Evolutionary conservation across 2,888 invertebrate genomes (phyloP), one percentile per base, ranked within the genome.

Genomic region (Andrena fulva): DNA sequence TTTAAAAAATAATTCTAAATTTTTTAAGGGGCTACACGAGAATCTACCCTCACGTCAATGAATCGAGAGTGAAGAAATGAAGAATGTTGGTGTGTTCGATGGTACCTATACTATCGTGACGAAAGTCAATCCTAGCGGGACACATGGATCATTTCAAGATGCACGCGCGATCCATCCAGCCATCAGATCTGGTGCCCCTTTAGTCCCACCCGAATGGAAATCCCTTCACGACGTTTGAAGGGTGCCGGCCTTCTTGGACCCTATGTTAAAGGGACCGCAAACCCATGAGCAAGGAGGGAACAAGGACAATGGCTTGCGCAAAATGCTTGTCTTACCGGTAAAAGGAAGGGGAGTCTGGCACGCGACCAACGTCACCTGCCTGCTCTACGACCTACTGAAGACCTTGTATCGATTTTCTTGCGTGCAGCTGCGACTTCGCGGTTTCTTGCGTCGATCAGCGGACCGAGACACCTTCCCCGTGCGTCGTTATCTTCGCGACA

Each of bases 281-380:
- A 77, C 86, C 56, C 87, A 79, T 83, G 89, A 87, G 89, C 80
- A 88, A 89, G 90, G 80, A 90, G 90, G 88, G 88, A 85, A 84
- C 78, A 85, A 87, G 89, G 85, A 91, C 90, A 91, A 91, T 90
- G 84, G 85, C 80, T 91, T 90, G 89, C 90, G 91, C 91, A 92
- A 92, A 92, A 93, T 89, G 92, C 91, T 93, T 92, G 93, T 90
- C 93, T 92, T 92, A 82, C 88, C 80, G 81, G 82, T 33, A 52
- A 68, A 80, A 79, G 80, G 80, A 85, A 86, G 90, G 91, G 91
- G 91, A 89, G 88, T 83, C 81, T 90, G 93, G 93, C 94, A 94
- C 94, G 94, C 94, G 94, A 93, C 94, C 92, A 92, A 92, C 92
- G 92, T 93, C 94, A 94, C 94, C 94, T 94, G 94, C 92, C 89